Evolutionary conservation across 2,113 vertebrate species (phyloP), one percentile per base, ranked within the genome.

Genomic region (Callipepla squamata): DNA sequence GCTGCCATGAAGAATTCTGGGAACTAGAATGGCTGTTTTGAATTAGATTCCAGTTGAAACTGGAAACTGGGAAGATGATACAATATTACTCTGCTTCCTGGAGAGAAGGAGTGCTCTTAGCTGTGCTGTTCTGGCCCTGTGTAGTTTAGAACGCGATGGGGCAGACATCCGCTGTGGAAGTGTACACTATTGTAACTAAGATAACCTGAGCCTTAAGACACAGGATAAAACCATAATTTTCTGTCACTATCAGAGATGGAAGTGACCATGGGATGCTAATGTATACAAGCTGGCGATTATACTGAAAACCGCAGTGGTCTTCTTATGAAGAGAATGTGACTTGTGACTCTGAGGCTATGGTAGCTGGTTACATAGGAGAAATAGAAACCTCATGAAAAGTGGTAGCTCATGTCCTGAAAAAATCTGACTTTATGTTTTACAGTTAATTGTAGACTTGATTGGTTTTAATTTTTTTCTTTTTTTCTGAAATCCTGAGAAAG

Each of bases 301-400:
- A 26, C 25, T 84, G 42, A 93, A 74, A 89, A 22, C 0, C 32
- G 51, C 11, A 38, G 15, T 18, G n/a, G 20, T 73, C 25, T 70
- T 68, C 7, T 67, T 90, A 66, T 47, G 59, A 65, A 55, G 32
- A 76, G 28, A 80, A 18, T 4, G 7, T 22, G 77, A 20, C 11
- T 76, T 90, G 25, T 51, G 51, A 62, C 34, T 75, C 36, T 76
- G 47, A 86, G 15, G 19, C 17, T 81, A 38, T 69, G 30, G 22
- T 51, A 30, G 23, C 13, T 88, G 58, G 47, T 68, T 36, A 63
- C 47, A 13, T 47, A 82, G 74, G 50, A 75, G 89, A 85, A 93
- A 83, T 9, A 82, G 14, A 11, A 73, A 21, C 6, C 9, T 63
- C 7, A 3, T 25, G 65, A 75, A 84, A 70, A 22, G 68, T 6